Base-by-base conservation (phyloP, 2,113 vertebrate species). In the Nesoenas mayeri region DNA sequence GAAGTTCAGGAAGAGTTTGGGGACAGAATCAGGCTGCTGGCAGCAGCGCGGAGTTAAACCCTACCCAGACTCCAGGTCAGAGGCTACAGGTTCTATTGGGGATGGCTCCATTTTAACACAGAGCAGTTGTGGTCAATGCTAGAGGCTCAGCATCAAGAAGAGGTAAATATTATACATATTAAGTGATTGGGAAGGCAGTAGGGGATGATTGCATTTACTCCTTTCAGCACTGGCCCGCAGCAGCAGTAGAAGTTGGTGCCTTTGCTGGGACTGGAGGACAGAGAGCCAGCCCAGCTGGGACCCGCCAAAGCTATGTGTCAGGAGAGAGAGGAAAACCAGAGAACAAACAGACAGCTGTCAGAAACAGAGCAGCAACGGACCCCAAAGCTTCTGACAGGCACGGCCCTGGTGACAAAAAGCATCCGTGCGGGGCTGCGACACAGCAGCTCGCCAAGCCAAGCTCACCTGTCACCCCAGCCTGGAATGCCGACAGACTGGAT, bases 401-500 rank as follows among this genome's bases (percentile, higher is more conserved):
- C 38, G 87, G 53, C 34, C 60, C 56, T 40, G 60, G 21, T 22
- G 62, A 75, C 51, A 90, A 82, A 91, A 18, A n/a, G 54, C 67
- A 69, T 12, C 32, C 12, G 6, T 16, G 60, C 29, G 21, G 51
- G 47, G 60, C 60, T 72, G 84, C 34, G 40, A 20, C 16, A 12
- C 0, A 2, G n/a, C n/a, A 31, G 36, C 29, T 36, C 14, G 4
- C 0, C 2, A 36, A 51, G 20, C 24, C 42, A 11, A 48, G 93
- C 99, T 98, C 47, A 99, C 99, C 99, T 99, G 98, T 99, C 98
- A 61, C 99, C 99, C 98, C 99, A 99, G 70, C 71, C 96, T 79
- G 99, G 99, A 95, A 99, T 99, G 74, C 99, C 99, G 0, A 99
- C 98, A 65, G 98, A 85, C 95, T 99, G 99, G 97, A 99, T 99